Conservation (phyloP, 1,140 invertebrate species). For the Drosophila pseudoananassae region DNA sequence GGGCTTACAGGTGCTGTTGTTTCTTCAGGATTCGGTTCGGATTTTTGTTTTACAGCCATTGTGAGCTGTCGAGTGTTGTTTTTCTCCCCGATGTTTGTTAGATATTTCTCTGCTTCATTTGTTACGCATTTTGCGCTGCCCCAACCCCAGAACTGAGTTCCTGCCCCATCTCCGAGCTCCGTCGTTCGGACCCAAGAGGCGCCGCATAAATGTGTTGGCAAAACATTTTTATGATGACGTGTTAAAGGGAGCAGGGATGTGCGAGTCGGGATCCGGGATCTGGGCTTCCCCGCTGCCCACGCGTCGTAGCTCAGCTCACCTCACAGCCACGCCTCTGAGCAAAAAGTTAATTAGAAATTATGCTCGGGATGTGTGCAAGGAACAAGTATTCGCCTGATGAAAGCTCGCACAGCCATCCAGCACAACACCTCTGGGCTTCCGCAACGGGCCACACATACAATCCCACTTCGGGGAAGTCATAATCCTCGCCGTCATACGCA, state of each 20-base stretch:
- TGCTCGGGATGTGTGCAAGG: slow-evolving; percentile 59
- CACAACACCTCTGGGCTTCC: slow-evolving; percentile 57
- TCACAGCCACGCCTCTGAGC: slow-evolving; percentile 43
- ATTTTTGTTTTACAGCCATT: slow-evolving; percentile 61
- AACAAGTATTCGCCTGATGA: slow-evolving; percentile 20
- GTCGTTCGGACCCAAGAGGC: slow-evolving; percentile 53
- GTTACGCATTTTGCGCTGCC: slow-evolving; percentile 60
- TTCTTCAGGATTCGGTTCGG: slow-evolving; percentile 8
- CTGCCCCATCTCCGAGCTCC: background rate
- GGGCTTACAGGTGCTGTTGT: slow-evolving; percentile 65
- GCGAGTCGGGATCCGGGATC: slow-evolving; percentile 9
- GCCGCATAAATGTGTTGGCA: slow-evolving; percentile 72
- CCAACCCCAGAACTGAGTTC: background rate
- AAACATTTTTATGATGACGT: slow-evolving; percentile 81
- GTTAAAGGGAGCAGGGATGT: slow-evolving; percentile 68
- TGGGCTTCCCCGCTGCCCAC: slow-evolving; percentile 7
- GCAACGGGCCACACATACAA: slow-evolving; percentile 42
- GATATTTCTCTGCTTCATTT: slow-evolving; percentile 75
- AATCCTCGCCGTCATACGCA: slow-evolving; percentile 34
- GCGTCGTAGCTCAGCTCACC: slow-evolving; percentile 2
- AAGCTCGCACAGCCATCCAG: slow-evolving; percentile 1
- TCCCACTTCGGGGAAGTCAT: slow-evolving; percentile 9
- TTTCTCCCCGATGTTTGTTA: slow-evolving; percentile 34
- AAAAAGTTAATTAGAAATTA: slow-evolving; percentile 82
- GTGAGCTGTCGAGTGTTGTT: slow-evolving; percentile 20